Percentiles rank a stretch among this genome's conserved stretches.
Evolutionary conservation across 2,888 invertebrate species (phyloP).

Genomic region (Spodoptera picta): DNA sequence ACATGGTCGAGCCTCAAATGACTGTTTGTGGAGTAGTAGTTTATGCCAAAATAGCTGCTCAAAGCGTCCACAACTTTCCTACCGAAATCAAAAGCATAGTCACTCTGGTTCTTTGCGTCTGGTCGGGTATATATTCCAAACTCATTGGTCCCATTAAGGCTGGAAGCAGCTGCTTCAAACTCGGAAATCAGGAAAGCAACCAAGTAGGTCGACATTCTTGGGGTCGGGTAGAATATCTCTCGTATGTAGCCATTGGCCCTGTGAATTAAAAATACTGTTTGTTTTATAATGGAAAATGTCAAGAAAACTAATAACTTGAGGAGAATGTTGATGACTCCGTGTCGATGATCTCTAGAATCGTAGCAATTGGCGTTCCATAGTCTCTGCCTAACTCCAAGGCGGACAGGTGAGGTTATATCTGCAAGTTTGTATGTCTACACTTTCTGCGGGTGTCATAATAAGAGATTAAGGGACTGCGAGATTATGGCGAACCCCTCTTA

Average conservation of each 20-base stretch:
- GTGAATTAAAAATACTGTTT: constrained; percentile 43
- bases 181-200: constrained; percentile 95
- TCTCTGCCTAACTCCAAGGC: no score
- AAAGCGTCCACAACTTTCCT: constrained; percentile 84
- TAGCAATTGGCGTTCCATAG: no score
- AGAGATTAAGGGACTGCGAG: no score
- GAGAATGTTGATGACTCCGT: no score
- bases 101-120: constrained; percentile 90
- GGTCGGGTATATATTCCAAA: constrained; percentile 91
- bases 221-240: constrained; percentile 89
- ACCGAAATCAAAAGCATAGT: constrained; percentile 90
- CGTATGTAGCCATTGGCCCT: constrained; percentile 89
- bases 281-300: background rate
- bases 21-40: constrained; percentile 85
- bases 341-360: no score
- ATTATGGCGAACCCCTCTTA: no score
- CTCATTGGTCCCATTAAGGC: constrained; percentile 65
- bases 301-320: no score
- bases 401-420: no score
- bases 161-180: constrained; percentile 81
- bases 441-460: no score
- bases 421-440: no score
- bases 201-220: constrained; percentile 94
- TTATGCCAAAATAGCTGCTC: constrained; percentile 88
- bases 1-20: constrained; percentile 94